A percentile compares a stretch with the other conserved stretches of the same genome.
Conservation (phyloP, 2,797 vertebrate species). For the Phalloptychus januarius region DNA sequence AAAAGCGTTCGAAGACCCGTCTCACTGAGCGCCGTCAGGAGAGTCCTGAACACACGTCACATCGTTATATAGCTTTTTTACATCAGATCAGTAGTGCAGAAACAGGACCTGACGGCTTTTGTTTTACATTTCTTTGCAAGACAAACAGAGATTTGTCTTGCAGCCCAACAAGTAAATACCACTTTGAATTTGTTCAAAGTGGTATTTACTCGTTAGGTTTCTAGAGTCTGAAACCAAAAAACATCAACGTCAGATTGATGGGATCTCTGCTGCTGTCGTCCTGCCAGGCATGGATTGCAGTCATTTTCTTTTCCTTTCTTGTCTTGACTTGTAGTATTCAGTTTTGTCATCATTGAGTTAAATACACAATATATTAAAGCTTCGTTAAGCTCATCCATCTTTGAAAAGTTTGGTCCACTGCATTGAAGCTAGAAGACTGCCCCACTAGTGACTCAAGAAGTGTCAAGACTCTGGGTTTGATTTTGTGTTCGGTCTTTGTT, state of each 20-base stretch:
- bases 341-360: constrained; percentile 4
- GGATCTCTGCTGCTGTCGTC: constrained; percentile 17
- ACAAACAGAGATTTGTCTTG: constrained; percentile 9
- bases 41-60: too few species aligned
- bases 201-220: constrained; percentile 15
- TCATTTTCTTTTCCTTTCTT: constrained; percentile 8
- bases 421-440: too few species aligned
- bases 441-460: too few species aligned
- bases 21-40: too few species aligned
- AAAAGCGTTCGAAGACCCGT: too few species aligned
- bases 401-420: too few species aligned
- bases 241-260: constrained; percentile 12
- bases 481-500: too few species aligned
- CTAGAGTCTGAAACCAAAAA: constrained; percentile 1
- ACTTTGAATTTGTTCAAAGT: too few species aligned
- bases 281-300: constrained; percentile 13
- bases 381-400: too few species aligned
- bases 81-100: constrained; percentile 23
- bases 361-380: constrained; percentile 3
- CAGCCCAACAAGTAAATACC: too few species aligned
- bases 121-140: too few species aligned
- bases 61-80: constrained; percentile 35
- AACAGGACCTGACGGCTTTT: constrained; percentile 7
- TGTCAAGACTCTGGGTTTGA: too few species aligned
- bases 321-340: constrained; percentile 3